A percentile compares a stretch with the other conserved stretches of the same genome.
These are phyloP conservation scores for Moxostoma hubbsi DNA, from an alignment of 2,797 vertebrate species.

Conservation along the genomic window DNA sequence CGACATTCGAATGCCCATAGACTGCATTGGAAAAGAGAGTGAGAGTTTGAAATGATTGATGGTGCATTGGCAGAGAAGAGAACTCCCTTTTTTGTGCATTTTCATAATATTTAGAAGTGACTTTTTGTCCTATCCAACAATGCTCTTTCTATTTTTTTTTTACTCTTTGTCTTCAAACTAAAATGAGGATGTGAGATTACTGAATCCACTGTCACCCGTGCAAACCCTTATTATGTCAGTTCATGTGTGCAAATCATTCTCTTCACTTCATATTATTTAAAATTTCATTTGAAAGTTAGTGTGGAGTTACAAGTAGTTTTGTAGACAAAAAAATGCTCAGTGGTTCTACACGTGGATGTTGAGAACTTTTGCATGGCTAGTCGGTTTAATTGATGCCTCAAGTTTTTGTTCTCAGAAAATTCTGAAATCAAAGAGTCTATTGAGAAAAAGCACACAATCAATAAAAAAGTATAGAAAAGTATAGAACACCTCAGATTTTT, in stretches of 20 bases:
- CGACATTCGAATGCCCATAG: constrained; percentile 59
- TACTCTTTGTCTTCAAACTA: constrained; percentile 67
- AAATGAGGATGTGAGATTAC: constrained; percentile 73
- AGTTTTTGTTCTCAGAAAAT: no score
- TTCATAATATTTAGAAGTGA: constrained; percentile 62
- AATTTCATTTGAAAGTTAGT: constrained; percentile 32
- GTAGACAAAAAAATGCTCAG: neutral
- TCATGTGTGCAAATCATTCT: constrained; percentile 65
- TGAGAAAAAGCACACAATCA: no score
- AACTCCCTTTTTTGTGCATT: constrained; percentile 61
- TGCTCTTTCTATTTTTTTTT: constrained; percentile 63
- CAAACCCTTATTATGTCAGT: constrained; percentile 71
- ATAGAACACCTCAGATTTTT: no score
- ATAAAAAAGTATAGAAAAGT: no score
- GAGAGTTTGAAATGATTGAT: constrained; percentile 70
- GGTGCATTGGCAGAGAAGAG: constrained; percentile 64
- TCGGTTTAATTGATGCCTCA: no score
- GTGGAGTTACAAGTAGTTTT: constrained; percentile 22
- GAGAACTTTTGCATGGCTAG: no score
- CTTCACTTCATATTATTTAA: constrained; percentile 38
- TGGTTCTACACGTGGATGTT: neutral
- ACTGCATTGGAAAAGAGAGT: constrained; percentile 59
- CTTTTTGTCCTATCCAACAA: constrained; percentile 62
- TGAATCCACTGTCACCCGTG: constrained; percentile 67
- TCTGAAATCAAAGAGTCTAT: no score